Percentiles rank a stretch among this genome's conserved stretches.
These are phyloP conservation scores for Entomobrya multifasciata DNA, from an alignment of 2,888 invertebrate species.

Conservation along the genomic window DNA sequence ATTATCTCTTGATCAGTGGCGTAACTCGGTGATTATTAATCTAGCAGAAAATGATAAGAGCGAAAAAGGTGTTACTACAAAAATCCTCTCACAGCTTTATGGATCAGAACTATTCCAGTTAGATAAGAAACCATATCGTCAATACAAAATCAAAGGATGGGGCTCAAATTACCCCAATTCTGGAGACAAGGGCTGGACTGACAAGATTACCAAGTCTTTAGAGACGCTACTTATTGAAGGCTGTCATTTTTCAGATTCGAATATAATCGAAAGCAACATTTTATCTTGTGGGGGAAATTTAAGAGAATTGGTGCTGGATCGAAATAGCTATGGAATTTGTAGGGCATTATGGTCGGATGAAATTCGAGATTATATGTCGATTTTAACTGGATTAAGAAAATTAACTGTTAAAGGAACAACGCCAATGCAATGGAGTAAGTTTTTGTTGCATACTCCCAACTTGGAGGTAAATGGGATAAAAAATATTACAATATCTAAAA, in stretches of 20 bases:
- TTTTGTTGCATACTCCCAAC: neutral
- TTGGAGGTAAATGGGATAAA: neutral
- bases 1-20: conserved; percentile 3
- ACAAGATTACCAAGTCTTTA: neutral
- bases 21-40: neutral
- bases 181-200: neutral
- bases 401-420: neutral
- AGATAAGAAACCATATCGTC: neutral
- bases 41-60: neutral
- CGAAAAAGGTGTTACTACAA: neutral
- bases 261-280: neutral
- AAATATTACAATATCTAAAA: neutral
- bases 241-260: conserved; percentile 14
- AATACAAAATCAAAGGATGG: neutral
- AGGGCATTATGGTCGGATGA: neutral
- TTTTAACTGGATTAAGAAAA: neutral
- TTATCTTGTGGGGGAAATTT: neutral
- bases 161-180: neutral
- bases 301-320: neutral
- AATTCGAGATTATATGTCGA: neutral
- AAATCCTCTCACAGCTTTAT: neutral
- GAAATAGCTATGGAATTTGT: neutral
- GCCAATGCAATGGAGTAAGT: conserved; percentile 16
- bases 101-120: neutral
- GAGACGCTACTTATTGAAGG: neutral